Percentiles rank a stretch among this genome's conserved stretches.
Conservation (phyloP, 2,113 vertebrate genomes). For the Caracal caracal region DNA sequence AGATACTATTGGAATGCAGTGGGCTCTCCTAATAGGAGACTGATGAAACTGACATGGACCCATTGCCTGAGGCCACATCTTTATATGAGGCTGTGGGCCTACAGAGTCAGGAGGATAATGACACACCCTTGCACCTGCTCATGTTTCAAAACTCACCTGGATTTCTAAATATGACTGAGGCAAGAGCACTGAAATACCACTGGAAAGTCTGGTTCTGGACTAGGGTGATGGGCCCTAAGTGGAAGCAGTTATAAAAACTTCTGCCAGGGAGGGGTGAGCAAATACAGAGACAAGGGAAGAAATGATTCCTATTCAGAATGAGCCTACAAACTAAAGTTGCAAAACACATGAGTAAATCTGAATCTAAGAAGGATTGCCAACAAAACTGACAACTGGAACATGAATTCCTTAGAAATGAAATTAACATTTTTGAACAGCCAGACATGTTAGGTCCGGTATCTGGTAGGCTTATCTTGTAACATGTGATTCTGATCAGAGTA, state of each 20-base stretch:
- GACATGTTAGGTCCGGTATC: neutral
- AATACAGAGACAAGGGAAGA: neutral
- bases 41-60: neutral
- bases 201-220: neutral
- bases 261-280: neutral
- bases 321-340: neutral
- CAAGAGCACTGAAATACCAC: neutral
- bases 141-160: neutral
- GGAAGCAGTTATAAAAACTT: neutral
- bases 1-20: neutral
- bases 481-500: neutral
- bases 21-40: neutral
- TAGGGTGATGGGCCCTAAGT: too few species aligned
- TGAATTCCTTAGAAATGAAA: slow-evolving; percentile 47
- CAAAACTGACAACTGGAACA: neutral
- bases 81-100: neutral
- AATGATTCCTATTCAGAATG: neutral
- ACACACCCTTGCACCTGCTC: neutral
- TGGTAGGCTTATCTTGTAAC: neutral
- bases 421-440: slow-evolving; percentile 8
- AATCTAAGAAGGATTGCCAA: neutral
- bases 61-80: neutral
- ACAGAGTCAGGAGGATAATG: neutral
- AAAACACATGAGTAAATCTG: slow-evolving; percentile 3
- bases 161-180: neutral